A percentile compares a stretch with the other conserved stretches of the same genome.
Conservation (phyloP, 1,140 invertebrate genomes). For the Episyrphus balteatus region DNA sequence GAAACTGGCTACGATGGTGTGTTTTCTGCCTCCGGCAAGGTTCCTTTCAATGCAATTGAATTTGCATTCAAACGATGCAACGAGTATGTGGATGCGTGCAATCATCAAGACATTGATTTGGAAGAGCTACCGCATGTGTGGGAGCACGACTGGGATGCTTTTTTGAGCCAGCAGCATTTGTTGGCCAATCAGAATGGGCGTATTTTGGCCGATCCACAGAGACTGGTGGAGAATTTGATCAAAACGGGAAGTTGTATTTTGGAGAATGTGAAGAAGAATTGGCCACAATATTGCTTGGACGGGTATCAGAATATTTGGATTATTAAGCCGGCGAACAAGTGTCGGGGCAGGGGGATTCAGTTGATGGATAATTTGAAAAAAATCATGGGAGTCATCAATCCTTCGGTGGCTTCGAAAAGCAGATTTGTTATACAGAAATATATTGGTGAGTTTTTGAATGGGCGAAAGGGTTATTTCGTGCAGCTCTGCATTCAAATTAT, state of each 20-base stretch:
- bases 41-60: constrained; percentile 61
- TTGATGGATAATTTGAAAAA: constrained; percentile 78
- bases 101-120: constrained; percentile 78
- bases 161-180: constrained; percentile 63
- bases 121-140: constrained; percentile 55
- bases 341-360: constrained; percentile 79
- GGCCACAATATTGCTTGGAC: constrained; percentile 74
- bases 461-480: no score
- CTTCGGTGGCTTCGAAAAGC: constrained; percentile 48
- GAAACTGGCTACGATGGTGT: constrained; percentile 44
- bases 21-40: constrained; percentile 47
- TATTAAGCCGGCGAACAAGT: constrained; percentile 88
- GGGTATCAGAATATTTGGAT: constrained; percentile 87
- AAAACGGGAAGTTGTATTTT: constrained; percentile 37
- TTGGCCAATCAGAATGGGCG: constrained; percentile 51
- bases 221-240: constrained; percentile 25
- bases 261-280: constrained; percentile 44
- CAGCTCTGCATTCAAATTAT: no score
- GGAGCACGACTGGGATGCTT: constrained; percentile 79
- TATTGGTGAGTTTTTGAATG: constrained; percentile 54
- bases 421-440: constrained; percentile 92
- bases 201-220: constrained; percentile 30
- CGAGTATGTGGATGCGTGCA: constrained; percentile 60
- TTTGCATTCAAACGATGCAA: constrained; percentile 66
- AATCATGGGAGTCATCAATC: constrained; percentile 62